Conservation (phyloP, 2,888 invertebrate genomes). For the Cheiracanthium punctorium region DNA sequence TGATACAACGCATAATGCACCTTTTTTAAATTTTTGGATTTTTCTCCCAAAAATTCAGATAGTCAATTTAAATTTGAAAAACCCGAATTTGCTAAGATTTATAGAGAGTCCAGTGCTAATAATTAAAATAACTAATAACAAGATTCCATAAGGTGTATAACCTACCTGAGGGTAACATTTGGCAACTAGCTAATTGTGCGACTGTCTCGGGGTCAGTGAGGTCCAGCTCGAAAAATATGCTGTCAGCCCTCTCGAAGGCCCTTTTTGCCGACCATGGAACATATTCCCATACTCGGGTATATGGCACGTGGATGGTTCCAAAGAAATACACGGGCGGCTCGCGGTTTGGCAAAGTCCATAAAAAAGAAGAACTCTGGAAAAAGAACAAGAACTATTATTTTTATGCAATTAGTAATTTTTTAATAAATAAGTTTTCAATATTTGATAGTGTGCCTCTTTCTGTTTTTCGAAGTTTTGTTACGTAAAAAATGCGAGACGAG, state of each 20-base stretch:
- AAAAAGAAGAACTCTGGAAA: constrained; percentile 46
- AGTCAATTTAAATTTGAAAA: too few relatives aligned
- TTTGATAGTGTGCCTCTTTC: too few relatives aligned
- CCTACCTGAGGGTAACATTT: constrained; percentile 77
- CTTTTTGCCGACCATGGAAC: constrained; percentile 78
- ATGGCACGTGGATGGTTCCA: constrained; percentile 80
- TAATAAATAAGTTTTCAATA: background rate
- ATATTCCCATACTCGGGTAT: constrained; percentile 79
- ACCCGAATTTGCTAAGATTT: too few relatives aligned
- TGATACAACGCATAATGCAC: too few relatives aligned
- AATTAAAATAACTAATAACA: too few relatives aligned
- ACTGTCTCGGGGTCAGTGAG: constrained; percentile 78
- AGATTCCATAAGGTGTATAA: too few relatives aligned
- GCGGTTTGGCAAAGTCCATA: constrained; percentile 46
- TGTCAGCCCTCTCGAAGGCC: constrained; percentile 78
- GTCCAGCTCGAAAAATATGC: constrained; percentile 79
- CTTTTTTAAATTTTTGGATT: too few relatives aligned
- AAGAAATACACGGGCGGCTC: constrained; percentile 78
- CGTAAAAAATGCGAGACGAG: too few relatives aligned
- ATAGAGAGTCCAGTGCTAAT: too few relatives aligned
- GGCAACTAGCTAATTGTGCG: constrained; percentile 77
- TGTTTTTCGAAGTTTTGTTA: too few relatives aligned
- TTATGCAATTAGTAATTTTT: background rate
- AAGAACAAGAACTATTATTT: background rate
- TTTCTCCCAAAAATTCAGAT: too few relatives aligned